Evolutionary conservation across 2,113 vertebrate species (phyloP).

Genomic region (Cottus gobio): DNA sequence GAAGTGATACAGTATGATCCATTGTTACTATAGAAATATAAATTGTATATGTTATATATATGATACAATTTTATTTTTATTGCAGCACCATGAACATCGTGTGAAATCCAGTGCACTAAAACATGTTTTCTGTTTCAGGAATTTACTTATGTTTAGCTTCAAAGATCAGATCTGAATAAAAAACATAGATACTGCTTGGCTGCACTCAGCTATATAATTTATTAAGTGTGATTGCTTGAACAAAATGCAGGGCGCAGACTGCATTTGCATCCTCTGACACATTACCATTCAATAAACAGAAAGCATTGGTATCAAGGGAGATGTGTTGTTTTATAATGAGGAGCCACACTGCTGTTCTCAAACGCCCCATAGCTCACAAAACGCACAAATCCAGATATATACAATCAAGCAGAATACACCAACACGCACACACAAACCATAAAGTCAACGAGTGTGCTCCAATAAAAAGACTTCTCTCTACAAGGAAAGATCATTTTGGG

Average conservation of each 20-base stretch:
- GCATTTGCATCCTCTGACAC: slow-evolving; percentile 69
- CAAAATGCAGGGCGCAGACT: slow-evolving; percentile 57
- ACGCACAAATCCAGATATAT: slow-evolving; percentile 58
- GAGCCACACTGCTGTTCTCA: slow-evolving; percentile 55
- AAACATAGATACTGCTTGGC: slow-evolving; percentile 52
- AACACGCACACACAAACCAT: slow-evolving; percentile 9
- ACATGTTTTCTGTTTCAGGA: slow-evolving; percentile 15
- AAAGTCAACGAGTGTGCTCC: slow-evolving; percentile 54
- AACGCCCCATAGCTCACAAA: slow-evolving; percentile 57
- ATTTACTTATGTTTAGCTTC: slow-evolving; percentile 31
- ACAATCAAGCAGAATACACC: slow-evolving; percentile 47
- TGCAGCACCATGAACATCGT: neutral
- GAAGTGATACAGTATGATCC: neutral
- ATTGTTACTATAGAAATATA: slow-evolving; percentile 7
- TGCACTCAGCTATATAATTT: slow-evolving; percentile 45
- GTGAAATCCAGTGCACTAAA: neutral
- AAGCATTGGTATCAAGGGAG: slow-evolving; percentile 72
- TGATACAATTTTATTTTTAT: neutral
- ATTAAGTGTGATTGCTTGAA: slow-evolving; percentile 68
- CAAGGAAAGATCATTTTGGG: slow-evolving; percentile 66
- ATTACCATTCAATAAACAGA: slow-evolving; percentile 79
- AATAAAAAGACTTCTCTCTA: slow-evolving; percentile 51
- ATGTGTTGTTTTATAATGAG: slow-evolving; percentile 74
- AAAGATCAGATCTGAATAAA: slow-evolving; percentile 50
- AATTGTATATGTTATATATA: neutral